Base-by-base conservation (phyloP, 1,140 invertebrate genomes). In the Pteromalus puparum region DNA sequence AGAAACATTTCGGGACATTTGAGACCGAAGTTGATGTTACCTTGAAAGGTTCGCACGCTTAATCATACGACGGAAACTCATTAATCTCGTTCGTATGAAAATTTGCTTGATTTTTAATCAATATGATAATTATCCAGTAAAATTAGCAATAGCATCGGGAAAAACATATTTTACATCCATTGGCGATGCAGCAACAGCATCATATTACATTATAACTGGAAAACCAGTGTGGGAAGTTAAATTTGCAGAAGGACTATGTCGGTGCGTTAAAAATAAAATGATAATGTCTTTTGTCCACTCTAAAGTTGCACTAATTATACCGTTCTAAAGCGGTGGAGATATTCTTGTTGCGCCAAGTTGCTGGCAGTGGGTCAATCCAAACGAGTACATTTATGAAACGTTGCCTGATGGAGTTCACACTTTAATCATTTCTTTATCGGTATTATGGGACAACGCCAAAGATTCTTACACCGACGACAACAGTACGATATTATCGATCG, bases 141-240 rank as follows among this genome's bases (percentile, higher is more conserved):
- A 95, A 92, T 89, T 96, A 13, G 94, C 95, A 0, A 95, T 95
- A 85, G 94, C 95, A 42, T 94, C 94, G 28, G 95, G 95, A 24
- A 92, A 93, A 81, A 93, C 93, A 18, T 92, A 93, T 24, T 95
- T 95, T 83, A 94, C 94, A 0, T 92, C 94, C 9, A 94, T 95
- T 74, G 95, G 95, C 4, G 91, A 94, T 80, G 90, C 90, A 2
- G 87, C 91, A 13, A 92, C 88, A 46, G 87, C 88, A 61, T 94
- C 94, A 0, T 92, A 95, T 86, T 95, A 94, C 87, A 93, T 95
- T 2, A 92, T 95, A 12, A 93, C 94, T 38, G 95, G 95, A 1
- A 92, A 94, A 87, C 94, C 95, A 0, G 94, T 96, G n/a, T 93
- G 93, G 91, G 94, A 95, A 83, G 93, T 94, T 0, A 96, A 95